These are phyloP conservation scores for Cylas formicarius DNA, from an alignment of 1,140 invertebrate species.

Conservation along the genomic window DNA sequence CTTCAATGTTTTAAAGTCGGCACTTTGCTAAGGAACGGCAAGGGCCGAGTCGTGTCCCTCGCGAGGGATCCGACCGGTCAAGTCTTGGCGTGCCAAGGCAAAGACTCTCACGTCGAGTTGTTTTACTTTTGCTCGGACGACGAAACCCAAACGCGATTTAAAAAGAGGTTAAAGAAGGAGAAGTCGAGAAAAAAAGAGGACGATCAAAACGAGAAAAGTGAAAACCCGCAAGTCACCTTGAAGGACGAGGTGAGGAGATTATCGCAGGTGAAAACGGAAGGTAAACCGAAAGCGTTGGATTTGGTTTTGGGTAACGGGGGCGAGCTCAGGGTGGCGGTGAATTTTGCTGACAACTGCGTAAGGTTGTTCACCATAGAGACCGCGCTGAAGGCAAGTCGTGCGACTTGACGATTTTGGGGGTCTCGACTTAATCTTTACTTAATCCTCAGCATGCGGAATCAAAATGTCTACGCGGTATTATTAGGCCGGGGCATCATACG, in stretches of 20 bases:
- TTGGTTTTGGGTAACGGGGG: constrained; percentile 58
- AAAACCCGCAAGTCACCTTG: constrained; percentile 42
- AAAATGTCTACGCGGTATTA: constrained; percentile 43
- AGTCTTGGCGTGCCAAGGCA: constrained; percentile 76
- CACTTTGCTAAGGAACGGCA: constrained; percentile 65
- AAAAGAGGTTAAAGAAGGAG: constrained; percentile 73
- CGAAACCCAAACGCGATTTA: constrained; percentile 59
- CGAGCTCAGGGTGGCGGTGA: constrained; percentile 59
- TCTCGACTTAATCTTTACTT: too few species aligned
- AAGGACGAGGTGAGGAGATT: constrained; percentile 70
- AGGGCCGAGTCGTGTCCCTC: constrained; percentile 65
- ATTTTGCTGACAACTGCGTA: constrained; percentile 61
- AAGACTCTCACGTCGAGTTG: constrained; percentile 72
- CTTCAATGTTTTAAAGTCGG: constrained; percentile 67
- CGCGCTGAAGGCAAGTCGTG: constrained; percentile 36
- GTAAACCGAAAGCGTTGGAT: constrained; percentile 65
- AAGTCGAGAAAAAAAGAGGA: constrained; percentile 52
- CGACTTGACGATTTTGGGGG: background rate
- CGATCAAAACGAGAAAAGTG: background rate
- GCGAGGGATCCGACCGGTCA: constrained; percentile 56
- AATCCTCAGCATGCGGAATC: constrained; percentile 44
- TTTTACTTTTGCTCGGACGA: constrained; percentile 73
- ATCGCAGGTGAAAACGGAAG: constrained; percentile 54
- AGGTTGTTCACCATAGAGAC: constrained; percentile 55
- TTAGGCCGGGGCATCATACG: constrained; percentile 72